Conservation (phyloP, 2,113 vertebrate species). For the Xerus inauris region DNA sequence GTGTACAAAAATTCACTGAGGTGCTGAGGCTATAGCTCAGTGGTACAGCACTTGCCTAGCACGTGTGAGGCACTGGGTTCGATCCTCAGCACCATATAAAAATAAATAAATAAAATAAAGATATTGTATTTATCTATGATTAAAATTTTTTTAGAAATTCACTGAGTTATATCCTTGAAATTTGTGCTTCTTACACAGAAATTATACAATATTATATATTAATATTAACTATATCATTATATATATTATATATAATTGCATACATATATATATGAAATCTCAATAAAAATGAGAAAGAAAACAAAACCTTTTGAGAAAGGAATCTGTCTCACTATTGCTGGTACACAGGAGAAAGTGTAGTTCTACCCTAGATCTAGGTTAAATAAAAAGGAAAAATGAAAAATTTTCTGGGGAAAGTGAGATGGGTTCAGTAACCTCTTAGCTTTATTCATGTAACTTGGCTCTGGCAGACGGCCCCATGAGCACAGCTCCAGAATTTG, state of each 20-base stretch:
- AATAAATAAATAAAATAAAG: too few relatives aligned
- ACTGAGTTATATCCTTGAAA: not conserved
- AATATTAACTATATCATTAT: too few relatives aligned
- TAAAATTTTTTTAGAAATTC: too few relatives aligned
- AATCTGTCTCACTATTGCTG: not conserved
- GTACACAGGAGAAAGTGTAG: not conserved
- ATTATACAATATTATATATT: not conserved
- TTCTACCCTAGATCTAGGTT: not conserved
- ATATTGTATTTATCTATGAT: too few relatives aligned
- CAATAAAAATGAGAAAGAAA: not conserved
- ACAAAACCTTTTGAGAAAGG: not conserved
- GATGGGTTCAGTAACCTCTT: not conserved
- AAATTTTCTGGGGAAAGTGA: not conserved
- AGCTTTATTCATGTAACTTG: not conserved
- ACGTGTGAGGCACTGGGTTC: too few relatives aligned
- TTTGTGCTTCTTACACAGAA: not conserved
- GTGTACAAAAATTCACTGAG: not conserved
- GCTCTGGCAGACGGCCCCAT: not conserved
- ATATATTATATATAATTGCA: not conserved
- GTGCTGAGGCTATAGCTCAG: too few relatives aligned
- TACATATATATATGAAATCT: not conserved
- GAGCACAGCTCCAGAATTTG: not conserved
- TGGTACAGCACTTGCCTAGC: too few relatives aligned
- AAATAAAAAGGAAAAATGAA: not conserved
- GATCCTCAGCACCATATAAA: too few relatives aligned